Percentiles rank a stretch among this genome's conserved stretches.
phyloP scores from a whole-genome alignment of 1,140 invertebrate genomes.

The Sycobia sp. region DNA sequence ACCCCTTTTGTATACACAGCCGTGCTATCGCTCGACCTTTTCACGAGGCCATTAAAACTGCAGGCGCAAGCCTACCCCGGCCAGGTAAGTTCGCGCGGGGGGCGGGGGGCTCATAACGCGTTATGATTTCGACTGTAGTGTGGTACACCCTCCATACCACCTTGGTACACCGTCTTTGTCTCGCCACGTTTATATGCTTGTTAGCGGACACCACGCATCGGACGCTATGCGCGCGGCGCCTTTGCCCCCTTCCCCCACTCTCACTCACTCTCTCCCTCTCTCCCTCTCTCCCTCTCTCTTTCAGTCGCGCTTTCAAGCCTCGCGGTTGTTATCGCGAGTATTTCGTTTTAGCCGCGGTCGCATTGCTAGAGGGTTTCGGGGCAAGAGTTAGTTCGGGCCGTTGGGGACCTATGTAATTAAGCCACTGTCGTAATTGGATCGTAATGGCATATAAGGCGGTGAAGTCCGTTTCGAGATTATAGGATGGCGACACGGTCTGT shows the following conservation, averaged over 20 bases:
- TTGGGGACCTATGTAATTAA: too few relatives aligned
- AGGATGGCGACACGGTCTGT: too few relatives aligned
- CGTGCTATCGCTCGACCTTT: slow-evolving; percentile 9
- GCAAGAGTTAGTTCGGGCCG: too few relatives aligned
- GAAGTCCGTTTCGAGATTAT: too few relatives aligned
- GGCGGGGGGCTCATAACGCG: slow-evolving; percentile 18
- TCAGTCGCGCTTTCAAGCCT: background rate
- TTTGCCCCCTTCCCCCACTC: background rate
- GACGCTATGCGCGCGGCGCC: too few relatives aligned
- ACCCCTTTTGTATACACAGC: too few relatives aligned
- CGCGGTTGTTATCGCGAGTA: background rate
- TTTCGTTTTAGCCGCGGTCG: too few relatives aligned
- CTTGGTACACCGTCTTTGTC: background rate
- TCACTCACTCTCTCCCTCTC: too few relatives aligned
- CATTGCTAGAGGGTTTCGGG: too few relatives aligned
- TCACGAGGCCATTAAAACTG: slow-evolving; percentile 22
- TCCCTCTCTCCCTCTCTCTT: background rate
- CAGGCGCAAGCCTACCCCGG: background rate
- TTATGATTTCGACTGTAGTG: slow-evolving; percentile 23
- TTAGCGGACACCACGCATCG: background rate
- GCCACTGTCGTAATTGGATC: too few relatives aligned
- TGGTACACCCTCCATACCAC: too few relatives aligned
- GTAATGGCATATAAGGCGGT: too few relatives aligned
- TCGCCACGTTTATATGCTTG: background rate
- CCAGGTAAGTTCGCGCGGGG: slow-evolving; percentile 1